These are phyloP conservation scores for Trogon surrucura DNA, from an alignment of 2,113 vertebrate species.

Conservation along the genomic window DNA sequence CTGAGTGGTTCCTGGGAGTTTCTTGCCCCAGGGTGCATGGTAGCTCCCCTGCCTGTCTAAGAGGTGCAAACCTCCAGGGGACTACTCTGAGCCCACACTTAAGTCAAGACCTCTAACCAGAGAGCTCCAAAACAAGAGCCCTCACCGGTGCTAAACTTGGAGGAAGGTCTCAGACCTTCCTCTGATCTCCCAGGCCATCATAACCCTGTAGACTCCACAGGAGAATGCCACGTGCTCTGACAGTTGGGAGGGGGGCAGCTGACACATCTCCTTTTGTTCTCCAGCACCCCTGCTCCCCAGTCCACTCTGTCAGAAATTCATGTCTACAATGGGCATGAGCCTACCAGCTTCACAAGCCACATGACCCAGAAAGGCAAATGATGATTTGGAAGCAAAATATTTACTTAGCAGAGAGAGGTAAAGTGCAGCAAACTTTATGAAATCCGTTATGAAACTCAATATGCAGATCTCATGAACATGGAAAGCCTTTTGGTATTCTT, in stretches of 20 bases:
- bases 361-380: neutral
- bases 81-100: neutral
- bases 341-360: neutral
- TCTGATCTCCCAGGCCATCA: neutral
- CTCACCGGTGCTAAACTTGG: neutral
- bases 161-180: neutral
- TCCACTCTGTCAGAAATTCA: neutral
- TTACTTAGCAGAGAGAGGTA: neutral
- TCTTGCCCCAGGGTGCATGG: neutral
- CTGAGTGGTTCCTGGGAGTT: neutral
- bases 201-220: neutral
- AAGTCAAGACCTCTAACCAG: neutral
- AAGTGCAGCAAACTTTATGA: constrained; percentile 21
- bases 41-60: neutral
- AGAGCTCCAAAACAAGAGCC: neutral
- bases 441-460: neutral
- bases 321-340: fast-evolving
- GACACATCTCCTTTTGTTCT: neutral
- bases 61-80: neutral
- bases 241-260: fast-evolving
- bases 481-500: neutral
- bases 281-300: neutral
- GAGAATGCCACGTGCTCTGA: neutral
- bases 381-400: constrained; percentile 17
- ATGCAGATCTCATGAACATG: neutral